Percentiles rank a stretch among this genome's conserved stretches.
These are phyloP conservation scores for Neoitamus cyanurus DNA, from an alignment of 2,888 invertebrate species.

Conservation along the genomic window DNA sequence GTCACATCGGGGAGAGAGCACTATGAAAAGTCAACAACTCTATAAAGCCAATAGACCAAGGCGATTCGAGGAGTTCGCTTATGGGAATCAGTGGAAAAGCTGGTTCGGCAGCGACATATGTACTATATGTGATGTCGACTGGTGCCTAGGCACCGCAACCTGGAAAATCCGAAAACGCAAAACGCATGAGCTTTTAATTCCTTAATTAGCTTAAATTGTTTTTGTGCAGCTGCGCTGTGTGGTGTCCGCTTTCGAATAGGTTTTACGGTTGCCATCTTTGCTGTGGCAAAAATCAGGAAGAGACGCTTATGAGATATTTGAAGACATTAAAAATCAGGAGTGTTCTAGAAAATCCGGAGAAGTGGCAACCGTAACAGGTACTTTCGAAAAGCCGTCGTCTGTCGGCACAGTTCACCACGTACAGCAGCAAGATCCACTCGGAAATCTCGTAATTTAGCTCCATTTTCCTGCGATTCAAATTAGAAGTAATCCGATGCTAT, in stretches of 20 bases:
- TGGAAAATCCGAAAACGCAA: neutral
- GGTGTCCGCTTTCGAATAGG: neutral
- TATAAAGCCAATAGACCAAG: slow-evolving; percentile 33
- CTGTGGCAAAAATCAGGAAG: no score
- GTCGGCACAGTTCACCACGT: neutral
- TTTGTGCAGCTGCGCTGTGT: neutral
- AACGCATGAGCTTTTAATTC: neutral
- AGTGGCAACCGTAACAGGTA: neutral
- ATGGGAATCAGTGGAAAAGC: slow-evolving; percentile 3
- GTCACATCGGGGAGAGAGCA: slow-evolving; percentile 2
- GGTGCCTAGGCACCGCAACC: neutral
- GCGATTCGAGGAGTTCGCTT: slow-evolving; percentile 2
- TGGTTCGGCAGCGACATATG: neutral
- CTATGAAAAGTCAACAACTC: slow-evolving; percentile 28
- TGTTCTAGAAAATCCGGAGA: neutral
- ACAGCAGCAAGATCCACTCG: neutral
- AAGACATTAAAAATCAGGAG: neutral
- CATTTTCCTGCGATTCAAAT: neutral
- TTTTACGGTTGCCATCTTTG: neutral
- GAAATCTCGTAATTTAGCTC: neutral
- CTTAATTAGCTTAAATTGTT: neutral
- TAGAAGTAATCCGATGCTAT: neutral
- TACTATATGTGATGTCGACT: no score
- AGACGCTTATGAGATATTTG: neutral
- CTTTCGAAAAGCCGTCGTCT: neutral